phyloP scores from a whole-genome alignment of 2,113 vertebrate species.

The Mormyrus lacerda region DNA sequence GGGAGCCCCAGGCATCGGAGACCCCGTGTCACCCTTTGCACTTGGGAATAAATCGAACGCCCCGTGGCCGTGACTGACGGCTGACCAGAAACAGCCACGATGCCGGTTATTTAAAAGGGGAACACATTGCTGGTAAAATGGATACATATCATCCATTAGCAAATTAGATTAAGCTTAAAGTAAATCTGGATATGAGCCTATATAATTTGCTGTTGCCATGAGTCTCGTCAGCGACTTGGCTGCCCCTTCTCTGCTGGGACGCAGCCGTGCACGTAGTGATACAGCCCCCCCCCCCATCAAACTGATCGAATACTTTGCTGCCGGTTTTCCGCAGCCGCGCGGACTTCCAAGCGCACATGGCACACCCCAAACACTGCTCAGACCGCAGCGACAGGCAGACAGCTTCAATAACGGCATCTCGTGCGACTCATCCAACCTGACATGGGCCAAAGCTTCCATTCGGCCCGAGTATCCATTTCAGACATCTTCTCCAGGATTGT shows the following conservation, averaged over 20 bases:
- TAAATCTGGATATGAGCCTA: background rate
- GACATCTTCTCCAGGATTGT: background rate
- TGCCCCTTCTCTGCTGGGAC: background rate
- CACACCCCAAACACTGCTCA: background rate
- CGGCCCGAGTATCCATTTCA: background rate
- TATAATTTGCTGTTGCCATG: background rate
- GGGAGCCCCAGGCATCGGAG: background rate
- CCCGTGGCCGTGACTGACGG: background rate
- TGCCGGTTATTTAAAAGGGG: background rate
- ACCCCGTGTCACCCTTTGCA: background rate
- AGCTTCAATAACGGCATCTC: background rate
- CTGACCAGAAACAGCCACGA: background rate
- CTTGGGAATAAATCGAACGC: background rate
- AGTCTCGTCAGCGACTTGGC: background rate
- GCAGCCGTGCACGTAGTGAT: background rate
- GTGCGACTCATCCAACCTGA: background rate
- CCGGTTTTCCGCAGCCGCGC: background rate
- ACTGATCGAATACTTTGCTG: background rate
- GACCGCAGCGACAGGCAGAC: background rate
- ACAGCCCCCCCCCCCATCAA: background rate
- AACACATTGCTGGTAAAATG: background rate
- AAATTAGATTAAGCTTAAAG: background rate
- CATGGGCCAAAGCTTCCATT: background rate
- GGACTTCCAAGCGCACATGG: background rate
- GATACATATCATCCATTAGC: background rate